Percentiles rank a stretch among this genome's conserved stretches.
Evolutionary conservation across 1,140 invertebrate genomes (phyloP).

Genomic region (Glossosoma conforme): DNA sequence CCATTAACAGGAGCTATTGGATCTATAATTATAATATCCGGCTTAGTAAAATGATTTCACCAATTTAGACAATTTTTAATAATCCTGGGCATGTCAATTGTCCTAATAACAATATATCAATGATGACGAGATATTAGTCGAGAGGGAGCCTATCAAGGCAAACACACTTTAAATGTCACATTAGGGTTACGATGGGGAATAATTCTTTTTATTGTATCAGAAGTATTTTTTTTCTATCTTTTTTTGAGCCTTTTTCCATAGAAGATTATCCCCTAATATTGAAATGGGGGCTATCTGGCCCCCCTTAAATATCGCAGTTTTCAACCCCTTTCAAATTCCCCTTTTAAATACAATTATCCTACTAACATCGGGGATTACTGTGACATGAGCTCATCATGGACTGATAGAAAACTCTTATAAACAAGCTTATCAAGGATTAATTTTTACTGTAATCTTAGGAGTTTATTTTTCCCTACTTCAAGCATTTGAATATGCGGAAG

Average conservation of each 20-base stretch:
- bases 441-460: conserved; percentile 53
- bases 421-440: conserved; percentile 42
- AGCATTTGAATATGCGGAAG: conserved; percentile 52
- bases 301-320: conserved; percentile 50
- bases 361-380: conserved; percentile 50
- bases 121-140: too few relatives aligned
- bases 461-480: too few relatives aligned
- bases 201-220: conserved; percentile 60
- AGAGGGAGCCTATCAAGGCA: too few relatives aligned
- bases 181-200: conserved; percentile 54
- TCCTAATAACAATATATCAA: too few relatives aligned
- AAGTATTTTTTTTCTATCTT: conserved; percentile 61
- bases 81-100: too few relatives aligned
- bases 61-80: conserved; percentile 37
- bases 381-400: conserved; percentile 53
- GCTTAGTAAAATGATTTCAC: conserved; percentile 51
- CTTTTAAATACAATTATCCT: conserved; percentile 59
- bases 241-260: conserved; percentile 64
- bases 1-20: conserved; percentile 45
- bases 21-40: conserved; percentile 42
- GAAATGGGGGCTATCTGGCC: conserved; percentile 59
- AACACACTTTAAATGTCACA: conserved; percentile 40
- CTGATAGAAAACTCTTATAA: conserved; percentile 48
- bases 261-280: conserved; percentile 53
- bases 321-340: conserved; percentile 60